Evolutionary conservation across 1,140 invertebrate species (phyloP), one percentile per base, ranked within the genome.

Genomic region (Drosophila sucinea): DNA sequence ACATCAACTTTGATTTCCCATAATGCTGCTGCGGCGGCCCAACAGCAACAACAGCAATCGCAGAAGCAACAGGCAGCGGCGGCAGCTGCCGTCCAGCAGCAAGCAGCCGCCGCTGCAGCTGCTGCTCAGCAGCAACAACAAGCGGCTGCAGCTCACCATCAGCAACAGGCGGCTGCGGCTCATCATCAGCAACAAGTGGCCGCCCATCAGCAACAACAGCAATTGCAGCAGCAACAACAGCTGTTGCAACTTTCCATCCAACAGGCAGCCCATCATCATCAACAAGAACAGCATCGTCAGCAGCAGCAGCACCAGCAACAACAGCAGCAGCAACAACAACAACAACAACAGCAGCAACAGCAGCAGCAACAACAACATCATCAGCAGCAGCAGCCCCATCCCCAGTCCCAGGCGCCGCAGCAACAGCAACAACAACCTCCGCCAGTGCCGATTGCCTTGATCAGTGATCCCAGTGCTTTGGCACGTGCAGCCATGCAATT

Each of bases 1-100:
- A 89, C 91, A 57, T 90, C 91, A 17, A 77, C 92, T 30, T 85
- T 92, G 67, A 90, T 90, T 65, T 89, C 92, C 58, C 92, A 92
- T 55, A 86, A 91, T 51, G 76, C 75, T 27, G 77, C 81, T 41
- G 76, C 75, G n/a, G 77, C 79, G 55, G 76, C 73, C 7, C 72
- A 77, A 23, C 91, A 91, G 57, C 90, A 38, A 38, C 11, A 8
- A 38, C 11, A 8, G 35, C 35, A 91, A 54, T 80, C 87, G 56
- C 91, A 90, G 47, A 81, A 84, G 60, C 82, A 90, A 33, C 81
- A 85, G 23, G 81, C 79, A 40, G 72, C 81, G 8, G 60, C 77
- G 33, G 60, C 77, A 17, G 65, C 74, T 23, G 64, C 76, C 47
- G 60, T 72, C 27, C 79, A 81, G n/a, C 76, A 79, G 64, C 79